phyloP scores from a whole-genome alignment of 2,797 vertebrate genomes.

The Sebastiscus tertius region DNA sequence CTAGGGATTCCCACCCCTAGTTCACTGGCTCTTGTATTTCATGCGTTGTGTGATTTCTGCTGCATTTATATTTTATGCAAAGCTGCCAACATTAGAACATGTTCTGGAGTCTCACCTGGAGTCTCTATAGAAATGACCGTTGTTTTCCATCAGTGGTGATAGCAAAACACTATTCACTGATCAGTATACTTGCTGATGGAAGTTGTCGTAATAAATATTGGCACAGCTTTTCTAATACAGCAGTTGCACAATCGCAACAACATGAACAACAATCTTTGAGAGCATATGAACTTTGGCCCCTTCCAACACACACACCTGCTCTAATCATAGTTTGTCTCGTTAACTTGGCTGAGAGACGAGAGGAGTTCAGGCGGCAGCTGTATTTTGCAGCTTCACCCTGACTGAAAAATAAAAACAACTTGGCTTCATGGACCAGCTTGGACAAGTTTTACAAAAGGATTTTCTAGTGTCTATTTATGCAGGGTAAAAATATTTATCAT shows the following conservation, averaged over 20 bases:
- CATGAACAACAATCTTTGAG: not conserved
- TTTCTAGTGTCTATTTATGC: not conserved
- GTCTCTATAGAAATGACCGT: not conserved
- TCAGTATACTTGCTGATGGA: not conserved
- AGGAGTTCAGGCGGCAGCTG: not conserved
- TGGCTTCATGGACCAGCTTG: not conserved
- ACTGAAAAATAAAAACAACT: not conserved
- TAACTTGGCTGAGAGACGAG: not conserved
- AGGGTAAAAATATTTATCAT: not conserved
- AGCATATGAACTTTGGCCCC: slow-evolving; percentile 17
- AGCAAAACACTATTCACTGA: not conserved
- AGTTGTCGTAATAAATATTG: not conserved
- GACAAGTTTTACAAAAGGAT: not conserved
- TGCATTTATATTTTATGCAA: not conserved
- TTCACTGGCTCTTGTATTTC: not conserved
- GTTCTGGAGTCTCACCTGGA: not conserved
- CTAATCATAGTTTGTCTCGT: not conserved
- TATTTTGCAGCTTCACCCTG: not conserved
- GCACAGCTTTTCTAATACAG: not conserved
- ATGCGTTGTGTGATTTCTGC: not conserved
- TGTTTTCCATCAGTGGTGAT: not conserved
- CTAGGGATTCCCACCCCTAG: too few relatives aligned
- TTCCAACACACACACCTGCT: not conserved
- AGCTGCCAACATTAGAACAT: not conserved
- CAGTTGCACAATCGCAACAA: not conserved